These are phyloP conservation scores for Darevskia mixta DNA, from an alignment of 2,797 vertebrate genomes.

Conservation along the genomic window DNA sequence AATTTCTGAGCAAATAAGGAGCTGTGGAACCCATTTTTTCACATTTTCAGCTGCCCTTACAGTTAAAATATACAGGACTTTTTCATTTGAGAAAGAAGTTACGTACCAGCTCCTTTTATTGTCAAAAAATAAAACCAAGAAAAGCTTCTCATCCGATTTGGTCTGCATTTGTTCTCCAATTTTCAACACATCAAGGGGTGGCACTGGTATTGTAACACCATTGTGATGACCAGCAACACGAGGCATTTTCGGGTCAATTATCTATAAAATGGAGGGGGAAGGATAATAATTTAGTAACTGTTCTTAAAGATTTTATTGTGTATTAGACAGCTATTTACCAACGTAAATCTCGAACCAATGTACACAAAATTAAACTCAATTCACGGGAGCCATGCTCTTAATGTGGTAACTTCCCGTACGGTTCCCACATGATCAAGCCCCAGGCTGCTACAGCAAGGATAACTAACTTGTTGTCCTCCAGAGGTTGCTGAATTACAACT, in stretches of 20 bases:
- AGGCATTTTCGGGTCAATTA: conserved; percentile 98
- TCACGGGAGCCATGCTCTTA: neutral
- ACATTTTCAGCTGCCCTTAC: neutral
- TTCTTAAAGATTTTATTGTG: neutral
- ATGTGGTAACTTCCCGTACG: neutral
- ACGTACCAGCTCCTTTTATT: conserved; percentile 99
- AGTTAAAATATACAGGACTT: neutral
- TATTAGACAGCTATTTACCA: conserved; percentile 16
- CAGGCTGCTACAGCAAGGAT: neutral
- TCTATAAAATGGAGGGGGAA: conserved; percentile 76
- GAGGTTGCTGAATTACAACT: too few species aligned
- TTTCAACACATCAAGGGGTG: conserved; percentile 94
- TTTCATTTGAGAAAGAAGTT: neutral
- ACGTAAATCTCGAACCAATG: neutral
- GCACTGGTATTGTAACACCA: conserved; percentile 94
- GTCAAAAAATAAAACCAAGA: conserved; percentile 97
- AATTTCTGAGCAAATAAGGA: neutral
- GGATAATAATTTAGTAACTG: neutral
- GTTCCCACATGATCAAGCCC: neutral
- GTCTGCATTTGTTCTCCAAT: conserved; percentile 98
- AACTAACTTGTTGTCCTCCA: too few species aligned
- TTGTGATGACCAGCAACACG: conserved; percentile 97
- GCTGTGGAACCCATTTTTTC: neutral
- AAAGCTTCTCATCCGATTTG: conserved; percentile 94
- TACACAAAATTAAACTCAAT: neutral